Evolutionary conservation across 2,888 invertebrate genomes (phyloP).

Genomic region (Lamproptera curius): DNA sequence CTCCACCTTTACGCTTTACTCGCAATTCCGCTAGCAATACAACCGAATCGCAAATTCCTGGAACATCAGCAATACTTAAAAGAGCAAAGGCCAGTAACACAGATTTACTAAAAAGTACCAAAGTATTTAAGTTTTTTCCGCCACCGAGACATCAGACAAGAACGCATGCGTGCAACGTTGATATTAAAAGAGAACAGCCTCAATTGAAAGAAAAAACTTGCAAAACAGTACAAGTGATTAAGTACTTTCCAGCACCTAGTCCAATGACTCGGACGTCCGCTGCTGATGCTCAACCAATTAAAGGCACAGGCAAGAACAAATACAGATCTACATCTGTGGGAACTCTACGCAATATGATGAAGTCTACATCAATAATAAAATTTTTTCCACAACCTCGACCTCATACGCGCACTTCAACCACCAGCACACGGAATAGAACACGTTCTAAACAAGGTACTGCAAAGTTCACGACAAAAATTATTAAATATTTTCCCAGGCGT

Average conservation of each 20-base stretch:
- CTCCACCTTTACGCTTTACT: no score
- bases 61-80: no score
- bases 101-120: neutral
- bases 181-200: neutral
- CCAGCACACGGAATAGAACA: neutral
- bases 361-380: conserved; percentile 9
- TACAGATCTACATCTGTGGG: no score
- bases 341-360: conserved; percentile 1
- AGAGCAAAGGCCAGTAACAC: neutral
- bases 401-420: neutral
- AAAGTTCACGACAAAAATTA: neutral
- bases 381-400: conserved; percentile 4
- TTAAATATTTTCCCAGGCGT: conserved; percentile 10
- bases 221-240: conserved; percentile 4
- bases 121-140: neutral
- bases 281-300: conserved; percentile 1
- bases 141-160: neutral
- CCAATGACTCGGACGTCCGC: conserved; percentile 5
- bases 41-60: neutral
- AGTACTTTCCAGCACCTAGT: conserved; percentile 12
- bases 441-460: neutral
- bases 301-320: neutral
- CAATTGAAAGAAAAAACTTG: neutral
- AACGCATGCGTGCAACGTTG: neutral
- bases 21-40: no score